A percentile compares a stretch with the other conserved stretches of the same genome.
These are phyloP conservation scores for Epinephelus moara DNA, from an alignment of 2,113 vertebrate species.

Conservation along the genomic window DNA sequence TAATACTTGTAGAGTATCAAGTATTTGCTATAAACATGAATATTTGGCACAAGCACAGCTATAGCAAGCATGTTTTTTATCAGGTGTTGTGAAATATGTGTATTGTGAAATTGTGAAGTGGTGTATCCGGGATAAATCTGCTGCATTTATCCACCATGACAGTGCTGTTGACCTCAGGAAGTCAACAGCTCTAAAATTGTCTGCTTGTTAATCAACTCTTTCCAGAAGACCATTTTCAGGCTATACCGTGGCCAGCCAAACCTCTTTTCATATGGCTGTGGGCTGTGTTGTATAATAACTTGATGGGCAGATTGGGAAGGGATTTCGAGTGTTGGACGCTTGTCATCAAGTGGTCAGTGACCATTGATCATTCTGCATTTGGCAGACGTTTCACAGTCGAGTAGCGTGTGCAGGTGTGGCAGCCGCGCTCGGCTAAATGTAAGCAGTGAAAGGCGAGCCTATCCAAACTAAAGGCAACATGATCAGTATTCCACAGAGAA, in stretches of 20 bases:
- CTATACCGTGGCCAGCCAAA: constrained; percentile 31
- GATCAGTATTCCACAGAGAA: constrained; percentile 65
- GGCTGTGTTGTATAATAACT: constrained; percentile 55
- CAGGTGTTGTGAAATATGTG: constrained; percentile 19
- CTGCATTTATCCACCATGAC: constrained; percentile 22
- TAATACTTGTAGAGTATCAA: background rate
- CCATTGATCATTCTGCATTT: constrained; percentile 54
- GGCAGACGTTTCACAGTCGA: constrained; percentile 33
- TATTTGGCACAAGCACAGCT: background rate
- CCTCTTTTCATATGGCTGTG: constrained; percentile 34
- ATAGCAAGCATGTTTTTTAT: background rate
- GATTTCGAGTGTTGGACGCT: constrained; percentile 51
- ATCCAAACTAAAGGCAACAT: constrained; percentile 41
- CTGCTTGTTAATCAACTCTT: constrained; percentile 60
- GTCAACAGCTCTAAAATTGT: constrained; percentile 58
- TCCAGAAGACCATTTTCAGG: constrained; percentile 45
- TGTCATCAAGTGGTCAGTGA: constrained; percentile 59
- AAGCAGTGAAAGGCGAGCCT: constrained; percentile 25
- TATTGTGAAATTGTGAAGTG: constrained; percentile 26
- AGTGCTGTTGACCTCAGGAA: constrained; percentile 50
- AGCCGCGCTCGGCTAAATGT: constrained; percentile 25
- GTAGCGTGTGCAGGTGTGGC: constrained; percentile 46
- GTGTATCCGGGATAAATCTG: constrained; percentile 23
- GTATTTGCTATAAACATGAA: background rate
- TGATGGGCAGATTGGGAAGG: constrained; percentile 30